Percentiles rank a stretch among this genome's conserved stretches.
Conservation (phyloP, 1,140 invertebrate genomes). For the Cyclargus thomasi region DNA sequence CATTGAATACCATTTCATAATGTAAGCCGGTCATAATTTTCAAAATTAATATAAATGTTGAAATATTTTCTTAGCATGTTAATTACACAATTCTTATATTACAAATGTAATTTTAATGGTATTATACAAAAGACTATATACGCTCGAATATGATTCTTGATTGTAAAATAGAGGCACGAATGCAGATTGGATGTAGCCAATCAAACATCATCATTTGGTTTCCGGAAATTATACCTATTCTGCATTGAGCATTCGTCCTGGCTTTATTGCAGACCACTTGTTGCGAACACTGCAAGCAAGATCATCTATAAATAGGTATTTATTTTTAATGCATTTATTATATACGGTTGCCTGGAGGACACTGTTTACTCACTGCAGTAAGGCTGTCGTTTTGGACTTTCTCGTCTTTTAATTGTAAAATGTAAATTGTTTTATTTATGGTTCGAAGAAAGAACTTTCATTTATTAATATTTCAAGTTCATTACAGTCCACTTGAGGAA, state of each 20-base stretch:
- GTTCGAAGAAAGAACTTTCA: too few relatives aligned
- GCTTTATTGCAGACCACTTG: neutral
- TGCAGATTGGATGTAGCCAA: neutral
- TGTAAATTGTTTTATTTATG: too few relatives aligned
- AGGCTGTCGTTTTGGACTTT: too few relatives aligned
- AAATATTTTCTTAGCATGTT: too few relatives aligned
- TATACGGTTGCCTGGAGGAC: too few relatives aligned
- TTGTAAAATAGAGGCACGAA: neutral
- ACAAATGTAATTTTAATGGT: slow-evolving; percentile 18
- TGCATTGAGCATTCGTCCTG: neutral
- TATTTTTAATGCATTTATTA: neutral
- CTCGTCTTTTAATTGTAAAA: too few relatives aligned
- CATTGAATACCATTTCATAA: too few relatives aligned
- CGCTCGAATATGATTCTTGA: neutral
- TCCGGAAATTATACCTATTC: slow-evolving; percentile 1
- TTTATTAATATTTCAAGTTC: too few relatives aligned
- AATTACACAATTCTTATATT: too few relatives aligned
- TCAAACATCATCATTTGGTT: neutral
- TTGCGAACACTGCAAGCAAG: neutral
- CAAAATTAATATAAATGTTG: too few relatives aligned
- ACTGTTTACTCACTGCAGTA: neutral
- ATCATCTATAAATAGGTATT: neutral
- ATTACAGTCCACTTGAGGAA: neutral
- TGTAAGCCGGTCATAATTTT: too few relatives aligned
- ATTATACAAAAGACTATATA: neutral